Conservation (phyloP, 2,888 invertebrate species). For the Flabesymbios commensalis region DNA sequence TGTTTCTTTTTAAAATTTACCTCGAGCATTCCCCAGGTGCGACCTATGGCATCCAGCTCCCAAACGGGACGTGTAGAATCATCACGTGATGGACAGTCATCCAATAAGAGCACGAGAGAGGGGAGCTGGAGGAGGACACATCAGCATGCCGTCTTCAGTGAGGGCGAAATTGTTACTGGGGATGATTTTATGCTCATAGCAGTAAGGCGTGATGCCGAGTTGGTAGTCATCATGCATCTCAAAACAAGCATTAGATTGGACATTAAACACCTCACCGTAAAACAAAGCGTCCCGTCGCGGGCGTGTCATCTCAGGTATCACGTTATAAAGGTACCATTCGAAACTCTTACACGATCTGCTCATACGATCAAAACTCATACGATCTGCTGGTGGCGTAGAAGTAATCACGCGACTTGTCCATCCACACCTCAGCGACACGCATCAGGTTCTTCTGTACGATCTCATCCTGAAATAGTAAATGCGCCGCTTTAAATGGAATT, state of each 20-base stretch:
- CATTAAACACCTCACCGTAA: constrained; percentile 39
- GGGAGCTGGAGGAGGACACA: too few species aligned
- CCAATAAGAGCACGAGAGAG: too few species aligned
- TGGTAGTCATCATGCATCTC: constrained; percentile 34
- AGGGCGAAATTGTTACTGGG: constrained; percentile 35
- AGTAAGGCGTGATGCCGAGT: constrained; percentile 36
- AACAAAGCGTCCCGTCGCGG: constrained; percentile 32
- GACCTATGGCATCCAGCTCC: constrained; percentile 23
- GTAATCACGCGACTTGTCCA: constrained; percentile 36
- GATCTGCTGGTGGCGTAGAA: constrained; percentile 35
- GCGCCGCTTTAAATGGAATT: too few species aligned
- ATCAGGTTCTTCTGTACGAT: constrained; percentile 40
- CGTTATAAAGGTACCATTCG: constrained; percentile 71
- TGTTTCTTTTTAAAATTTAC: constrained; percentile 17
- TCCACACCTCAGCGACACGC: constrained; percentile 40
- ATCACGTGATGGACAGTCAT: too few species aligned
- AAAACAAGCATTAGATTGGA: constrained; percentile 36
- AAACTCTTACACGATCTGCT: constrained; percentile 72
- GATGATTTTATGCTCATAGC: constrained; percentile 40
- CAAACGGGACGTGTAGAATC: constrained; percentile 32
- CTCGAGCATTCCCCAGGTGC: constrained; percentile 25
- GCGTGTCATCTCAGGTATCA: constrained; percentile 65
- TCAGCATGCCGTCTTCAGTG: constrained; percentile 27
- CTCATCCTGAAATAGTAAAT: too few species aligned
- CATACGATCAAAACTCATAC: constrained; percentile 31